phyloP scores from a whole-genome alignment of 2,797 vertebrate genomes.

The Xenops minutus region DNA sequence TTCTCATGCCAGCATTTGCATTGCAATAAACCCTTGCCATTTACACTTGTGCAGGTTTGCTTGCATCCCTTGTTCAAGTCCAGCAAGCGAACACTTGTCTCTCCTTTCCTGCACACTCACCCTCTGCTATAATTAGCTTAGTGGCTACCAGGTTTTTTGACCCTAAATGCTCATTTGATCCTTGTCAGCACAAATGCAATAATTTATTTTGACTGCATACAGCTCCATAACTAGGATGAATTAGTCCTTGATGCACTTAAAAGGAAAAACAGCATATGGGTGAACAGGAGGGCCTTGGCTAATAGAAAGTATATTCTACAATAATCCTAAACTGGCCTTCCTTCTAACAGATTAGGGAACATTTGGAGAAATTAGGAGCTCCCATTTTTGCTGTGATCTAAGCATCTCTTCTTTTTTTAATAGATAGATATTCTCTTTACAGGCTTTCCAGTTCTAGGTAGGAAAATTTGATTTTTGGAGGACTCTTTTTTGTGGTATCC shows the following conservation, averaged over 20 bases:
- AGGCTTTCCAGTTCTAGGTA: neutral
- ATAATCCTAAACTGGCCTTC: neutral
- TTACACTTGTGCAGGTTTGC: neutral
- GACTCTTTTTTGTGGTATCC: neutral
- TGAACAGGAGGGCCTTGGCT: neutral
- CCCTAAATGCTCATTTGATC: conserved; percentile 8
- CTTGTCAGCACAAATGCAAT: neutral
- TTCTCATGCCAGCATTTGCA: neutral
- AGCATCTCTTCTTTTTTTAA: neutral
- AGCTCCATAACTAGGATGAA: neutral
- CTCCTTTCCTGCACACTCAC: neutral
- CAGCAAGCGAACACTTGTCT: neutral
- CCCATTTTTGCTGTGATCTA: neutral
- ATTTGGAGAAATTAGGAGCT: neutral
- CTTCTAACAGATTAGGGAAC: neutral
- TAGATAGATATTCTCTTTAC: neutral
- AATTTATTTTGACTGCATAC: neutral
- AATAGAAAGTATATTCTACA: neutral
- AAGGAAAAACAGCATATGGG: neutral
- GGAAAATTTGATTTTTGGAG: neutral
- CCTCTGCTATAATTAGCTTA: neutral
- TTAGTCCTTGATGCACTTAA: neutral
- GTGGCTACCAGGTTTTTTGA: neutral
- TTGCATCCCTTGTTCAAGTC: neutral
- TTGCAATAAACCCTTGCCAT: neutral